A percentile compares a stretch with the other conserved stretches of the same genome.
Evolutionary conservation across 2,113 vertebrate species (phyloP).

Genomic region (Odontophorus gujanensis): DNA sequence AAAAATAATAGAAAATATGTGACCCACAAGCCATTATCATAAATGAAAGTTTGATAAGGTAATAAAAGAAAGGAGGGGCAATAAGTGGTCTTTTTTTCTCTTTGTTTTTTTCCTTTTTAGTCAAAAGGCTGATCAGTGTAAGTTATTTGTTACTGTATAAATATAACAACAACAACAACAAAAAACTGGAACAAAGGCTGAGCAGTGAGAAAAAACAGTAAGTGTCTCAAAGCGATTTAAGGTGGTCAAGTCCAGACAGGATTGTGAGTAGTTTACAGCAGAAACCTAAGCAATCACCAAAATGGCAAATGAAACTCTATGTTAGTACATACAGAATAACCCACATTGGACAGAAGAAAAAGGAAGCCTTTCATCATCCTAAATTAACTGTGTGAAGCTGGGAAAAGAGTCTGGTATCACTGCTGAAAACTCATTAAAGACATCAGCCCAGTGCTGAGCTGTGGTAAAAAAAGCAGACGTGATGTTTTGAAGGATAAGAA

Average conservation of each 20-base stretch:
- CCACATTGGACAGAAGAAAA: constrained; percentile 49
- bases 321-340: constrained; percentile 31
- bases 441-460: constrained; percentile 53
- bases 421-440: constrained; percentile 63
- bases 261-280: constrained; percentile 44
- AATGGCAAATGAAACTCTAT: constrained; percentile 11
- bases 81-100: background rate
- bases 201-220: constrained; percentile 14
- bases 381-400: constrained; percentile 56
- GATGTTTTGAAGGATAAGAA: constrained; percentile 70
- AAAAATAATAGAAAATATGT: background rate
- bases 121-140: background rate
- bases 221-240: constrained; percentile 31
- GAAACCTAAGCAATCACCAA: constrained; percentile 31
- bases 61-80: background rate
- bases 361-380: constrained; percentile 62
- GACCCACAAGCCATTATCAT: background rate
- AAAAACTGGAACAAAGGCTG: background rate
- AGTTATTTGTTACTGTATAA: background rate
- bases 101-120: background rate
- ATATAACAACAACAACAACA: background rate
- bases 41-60: background rate
- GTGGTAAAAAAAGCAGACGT: constrained; percentile 65
- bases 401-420: constrained; percentile 66
- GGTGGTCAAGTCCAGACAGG: constrained; percentile 50